Evolutionary conservation across 37 sponge, comb jelly and placozoan genomes (phyloP), one percentile per base, ranked within the genome.

Genomic region (Tethya wilhelma): DNA sequence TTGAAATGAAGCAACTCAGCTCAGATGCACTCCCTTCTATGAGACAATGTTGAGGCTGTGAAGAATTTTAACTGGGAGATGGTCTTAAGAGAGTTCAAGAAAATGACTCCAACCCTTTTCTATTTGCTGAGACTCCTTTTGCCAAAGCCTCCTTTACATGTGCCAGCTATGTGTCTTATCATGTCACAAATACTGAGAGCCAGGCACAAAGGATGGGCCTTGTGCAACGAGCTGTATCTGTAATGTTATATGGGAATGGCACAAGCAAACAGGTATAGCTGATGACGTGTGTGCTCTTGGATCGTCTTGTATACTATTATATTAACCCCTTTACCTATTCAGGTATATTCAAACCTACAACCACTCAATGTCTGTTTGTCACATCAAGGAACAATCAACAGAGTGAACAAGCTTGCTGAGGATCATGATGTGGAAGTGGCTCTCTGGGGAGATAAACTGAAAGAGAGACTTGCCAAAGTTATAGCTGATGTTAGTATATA

Each of bases 1-100:
- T n/a, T n/a, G n/a, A n/a, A n/a, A n/a, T n/a, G n/a, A n/a, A n/a
- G n/a, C n/a, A n/a, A n/a, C n/a, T n/a, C n/a, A n/a, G n/a, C n/a
- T n/a, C n/a, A n/a, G n/a, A n/a, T n/a, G n/a, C n/a, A 58, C 42
- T 71, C 86, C 14, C 36, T 86, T 29, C 37, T 86, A 26, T 29
- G 78, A 25, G 66, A 78, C 34, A 38, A 44, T 25, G 55, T 57
- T 7, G 66, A 65, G 28, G 78, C 46, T 17, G 26, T 86, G 20
- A 71, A 44, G 65, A 22, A 78, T 36, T 86, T 86, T 37, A 45
- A 44, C 79, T 86, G 86, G 86, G 67, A 64, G 23, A 85, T 64
- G 4, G 64, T 84, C 2, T 4, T 36, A 17, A 58, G 67, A 25
- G 80, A 79, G 59, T 9, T 86, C 30, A 4, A 40, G 45, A 72